Evolutionary conservation across 1,140 invertebrate genomes (phyloP).

Genomic region (Cheumatopsyche charites): DNA sequence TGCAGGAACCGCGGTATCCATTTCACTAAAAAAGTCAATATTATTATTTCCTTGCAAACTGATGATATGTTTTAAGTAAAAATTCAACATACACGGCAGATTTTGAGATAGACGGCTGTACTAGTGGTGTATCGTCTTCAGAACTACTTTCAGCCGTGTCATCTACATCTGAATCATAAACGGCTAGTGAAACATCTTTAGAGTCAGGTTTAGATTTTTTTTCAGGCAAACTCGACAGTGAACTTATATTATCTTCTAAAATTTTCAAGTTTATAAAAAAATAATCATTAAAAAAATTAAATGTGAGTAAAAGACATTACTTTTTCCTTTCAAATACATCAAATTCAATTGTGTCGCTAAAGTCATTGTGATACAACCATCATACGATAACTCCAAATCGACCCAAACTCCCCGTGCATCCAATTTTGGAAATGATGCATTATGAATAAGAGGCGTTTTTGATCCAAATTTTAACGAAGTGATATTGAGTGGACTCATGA

Average conservation of each 20-base stretch:
- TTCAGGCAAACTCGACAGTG: neutral
- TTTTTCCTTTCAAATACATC: slow-evolving; percentile 75
- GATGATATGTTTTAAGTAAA: neutral
- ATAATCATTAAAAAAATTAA: neutral
- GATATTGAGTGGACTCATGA: slow-evolving; percentile 58
- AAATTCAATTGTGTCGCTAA: slow-evolving; percentile 96
- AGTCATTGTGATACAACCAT: slow-evolving; percentile 85
- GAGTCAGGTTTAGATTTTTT: neutral
- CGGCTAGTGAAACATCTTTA: slow-evolving; percentile 51
- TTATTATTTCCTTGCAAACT: neutral
- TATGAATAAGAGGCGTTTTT: slow-evolving; percentile 73
- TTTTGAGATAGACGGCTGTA: slow-evolving; percentile 53
- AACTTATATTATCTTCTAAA: neutral
- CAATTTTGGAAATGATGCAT: slow-evolving; percentile 73
- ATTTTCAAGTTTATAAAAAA: slow-evolving; percentile 22
- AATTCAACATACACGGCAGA: slow-evolving; percentile 7
- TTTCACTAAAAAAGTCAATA: slow-evolving; percentile 31
- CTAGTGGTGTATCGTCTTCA: slow-evolving; percentile 71
- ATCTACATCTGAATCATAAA: slow-evolving; percentile 87
- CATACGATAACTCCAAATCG: slow-evolving; percentile 88
- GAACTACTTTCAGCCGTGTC: slow-evolving; percentile 91
- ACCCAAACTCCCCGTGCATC: slow-evolving; percentile 93
- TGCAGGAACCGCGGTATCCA: slow-evolving; percentile 29
- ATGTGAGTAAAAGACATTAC: slow-evolving; percentile 1
- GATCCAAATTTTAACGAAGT: slow-evolving; percentile 56